Base-by-base conservation (phyloP, 2,113 vertebrate genomes). In the Oreochromis aureus region DNA sequence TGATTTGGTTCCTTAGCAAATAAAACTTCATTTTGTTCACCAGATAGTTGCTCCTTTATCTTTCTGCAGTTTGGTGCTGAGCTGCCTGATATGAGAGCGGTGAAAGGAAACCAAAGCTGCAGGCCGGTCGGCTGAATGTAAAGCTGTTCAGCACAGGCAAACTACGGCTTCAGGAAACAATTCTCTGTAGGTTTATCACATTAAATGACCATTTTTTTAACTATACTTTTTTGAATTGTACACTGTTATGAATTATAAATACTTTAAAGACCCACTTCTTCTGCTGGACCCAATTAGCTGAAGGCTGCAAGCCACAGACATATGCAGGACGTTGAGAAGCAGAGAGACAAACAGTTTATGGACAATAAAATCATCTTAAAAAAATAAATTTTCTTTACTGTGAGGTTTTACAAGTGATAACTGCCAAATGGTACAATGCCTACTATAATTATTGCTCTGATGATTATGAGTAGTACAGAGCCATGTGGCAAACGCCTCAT, bases 401-500 rank as follows among this genome's bases (percentile, higher is more conserved):
- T 41, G 27, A 56, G 51, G 22, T 76, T 87, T 78, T 87, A 16
- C 48, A 81, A 79, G 7, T 80, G 83, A 66, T 83, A 83, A 81
- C 2, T 83, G 81, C 80, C 81, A 82, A 73, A 53, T 16, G 18
- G 58, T 48, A 32, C 54, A 69, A 10, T 80, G 82, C 84, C 71
- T 13, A 73, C 78, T 85, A 10, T 82, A 84, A 92, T 89, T 89
- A 89, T 76, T 61, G 24, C 82, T 81, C 16, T 36, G 80, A 87
- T 86, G 80, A 88, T 85, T 86, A 76, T 27, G 63, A 88, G 66
- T 13, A 22, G n/a, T 12, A 46, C 32, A 30, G 41, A 63, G 53
- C 71, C 87, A 86, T 85, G 76, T 92, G 89, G 86, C 48, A 56
- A 91, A 82, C 61, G 66, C 89, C 84, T 87, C 79, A 69, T 82